Evolutionary conservation across 2,113 vertebrate species (phyloP), one percentile per base, ranked within the genome.

Genomic region (Barbus barbus): DNA sequence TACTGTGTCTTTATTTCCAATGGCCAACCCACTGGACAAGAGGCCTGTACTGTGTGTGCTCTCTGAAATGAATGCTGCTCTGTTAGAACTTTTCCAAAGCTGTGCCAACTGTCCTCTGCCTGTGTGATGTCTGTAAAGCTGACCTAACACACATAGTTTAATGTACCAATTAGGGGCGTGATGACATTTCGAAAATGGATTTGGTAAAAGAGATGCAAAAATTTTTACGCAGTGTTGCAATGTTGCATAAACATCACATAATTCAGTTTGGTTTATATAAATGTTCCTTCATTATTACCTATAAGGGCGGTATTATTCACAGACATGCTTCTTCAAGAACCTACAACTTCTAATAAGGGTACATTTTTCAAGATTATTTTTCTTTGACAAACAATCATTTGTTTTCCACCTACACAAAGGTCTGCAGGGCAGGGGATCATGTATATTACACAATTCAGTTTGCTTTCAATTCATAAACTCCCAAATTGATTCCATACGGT

Each of bases 1-100:
- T 89, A 92, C 88, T 91, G 88, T 85, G 90, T 91, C 92, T 92
- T 90, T 92, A 88, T 92, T 93, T 93, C 90, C 92, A 93, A 91
- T 36, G 89, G 89, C 91, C 88, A 86, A 86, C 90, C 90, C 87
- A 79, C 83, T 78, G 77, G 60, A 60, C 79, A 78, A 69, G 78
- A 79, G 85, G 74, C 87, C 84, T 85, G 84, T 85, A 88, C 88
- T 86, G 86, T 48, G 83, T 51, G 84, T 77, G 84, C 86, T 76
- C 73, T 65, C 74, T 26, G 87, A 89, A 88, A 93, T 93, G 91
- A 94, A 93, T 91, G 91, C 92, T 81, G 92, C 93, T 93, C 93
- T 94, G 92, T 94, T 86, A 84, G 83, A 71, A 77, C 67, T 91
- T 90, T 91, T 81, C 86, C 89, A 87, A 56, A 88, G 87, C 82